A percentile compares a stretch with the other conserved stretches of the same genome.
These are phyloP conservation scores for Pachypsylla venusta DNA, from an alignment of 1,140 invertebrate species.

Conservation along the genomic window DNA sequence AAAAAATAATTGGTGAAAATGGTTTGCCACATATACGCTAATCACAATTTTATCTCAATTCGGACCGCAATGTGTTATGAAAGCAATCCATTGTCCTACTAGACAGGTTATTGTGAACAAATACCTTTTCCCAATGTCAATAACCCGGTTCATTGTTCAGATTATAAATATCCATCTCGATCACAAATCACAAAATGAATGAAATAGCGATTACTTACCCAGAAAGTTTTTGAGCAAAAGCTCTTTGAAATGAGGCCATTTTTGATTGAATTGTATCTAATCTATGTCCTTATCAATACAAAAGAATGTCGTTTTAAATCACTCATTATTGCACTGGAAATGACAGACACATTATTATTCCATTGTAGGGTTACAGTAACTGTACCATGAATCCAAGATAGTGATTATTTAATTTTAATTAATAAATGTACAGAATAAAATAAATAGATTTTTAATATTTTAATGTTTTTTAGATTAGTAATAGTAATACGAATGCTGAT, in stretches of 20 bases:
- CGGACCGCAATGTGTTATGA: slow-evolving; percentile 13
- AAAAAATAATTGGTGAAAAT: background rate
- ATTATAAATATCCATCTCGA: background rate
- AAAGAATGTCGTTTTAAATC: too few species aligned
- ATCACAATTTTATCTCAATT: background rate
- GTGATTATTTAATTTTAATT: too few species aligned
- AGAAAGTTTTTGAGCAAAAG: slow-evolving; percentile 64
- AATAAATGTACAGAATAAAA: too few species aligned
- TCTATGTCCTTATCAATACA: background rate
- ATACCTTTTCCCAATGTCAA: background rate
- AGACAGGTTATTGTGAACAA: background rate
- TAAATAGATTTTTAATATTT: too few species aligned
- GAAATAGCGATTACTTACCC: slow-evolving; percentile 37
- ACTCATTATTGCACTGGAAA: too few species aligned
- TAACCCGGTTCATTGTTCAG: background rate
- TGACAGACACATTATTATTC: too few species aligned
- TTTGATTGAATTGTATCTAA: background rate
- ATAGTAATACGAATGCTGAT: too few species aligned
- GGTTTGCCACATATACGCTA: background rate
- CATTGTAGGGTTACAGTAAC: too few species aligned
- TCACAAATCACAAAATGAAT: slow-evolving; percentile 16
- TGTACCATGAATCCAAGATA: too few species aligned
- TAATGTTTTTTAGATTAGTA: too few species aligned
- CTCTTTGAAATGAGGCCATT: slow-evolving; percentile 48
- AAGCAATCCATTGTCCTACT: background rate